These are phyloP conservation scores for Drosophila rufa DNA, from an alignment of 1,140 invertebrate genomes.

Conservation along the genomic window DNA sequence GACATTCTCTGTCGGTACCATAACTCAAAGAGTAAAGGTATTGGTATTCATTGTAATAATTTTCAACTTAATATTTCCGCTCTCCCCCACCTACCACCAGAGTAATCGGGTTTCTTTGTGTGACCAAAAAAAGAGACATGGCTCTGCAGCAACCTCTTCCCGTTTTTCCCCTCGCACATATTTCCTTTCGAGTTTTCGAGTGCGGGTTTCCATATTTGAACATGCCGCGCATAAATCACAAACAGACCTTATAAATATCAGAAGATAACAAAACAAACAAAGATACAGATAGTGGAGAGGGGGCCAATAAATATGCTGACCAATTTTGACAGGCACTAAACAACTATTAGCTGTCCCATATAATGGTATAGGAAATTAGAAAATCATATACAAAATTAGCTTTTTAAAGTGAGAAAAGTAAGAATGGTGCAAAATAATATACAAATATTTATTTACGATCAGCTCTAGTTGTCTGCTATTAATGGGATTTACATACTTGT, in stretches of 20 bases:
- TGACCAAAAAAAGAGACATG: constrained; percentile 29
- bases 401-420: background rate
- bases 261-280: constrained; percentile 23
- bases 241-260: constrained; percentile 32
- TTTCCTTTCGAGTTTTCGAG: constrained; percentile 27
- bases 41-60: constrained; percentile 27
- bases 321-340: constrained; percentile 24
- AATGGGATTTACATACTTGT: background rate
- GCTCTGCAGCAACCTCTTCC: constrained; percentile 11
- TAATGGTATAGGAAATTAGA: background rate
- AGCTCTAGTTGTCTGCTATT: background rate
- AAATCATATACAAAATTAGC: background rate
- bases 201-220: constrained; percentile 40
- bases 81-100: background rate
- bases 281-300: constrained; percentile 18
- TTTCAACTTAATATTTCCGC: constrained; percentile 26
- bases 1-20: constrained; percentile 3
- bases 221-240: constrained; percentile 41
- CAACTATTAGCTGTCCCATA: constrained; percentile 7
- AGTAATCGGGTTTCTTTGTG: constrained; percentile 30
- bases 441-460: background rate
- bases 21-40: constrained; percentile 4
- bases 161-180: constrained; percentile 6
- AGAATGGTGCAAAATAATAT: background rate
- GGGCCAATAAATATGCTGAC: constrained; percentile 30